Evolutionary conservation across 2,888 invertebrate genomes (phyloP).

Genomic region (Eupithecia exiguata): DNA sequence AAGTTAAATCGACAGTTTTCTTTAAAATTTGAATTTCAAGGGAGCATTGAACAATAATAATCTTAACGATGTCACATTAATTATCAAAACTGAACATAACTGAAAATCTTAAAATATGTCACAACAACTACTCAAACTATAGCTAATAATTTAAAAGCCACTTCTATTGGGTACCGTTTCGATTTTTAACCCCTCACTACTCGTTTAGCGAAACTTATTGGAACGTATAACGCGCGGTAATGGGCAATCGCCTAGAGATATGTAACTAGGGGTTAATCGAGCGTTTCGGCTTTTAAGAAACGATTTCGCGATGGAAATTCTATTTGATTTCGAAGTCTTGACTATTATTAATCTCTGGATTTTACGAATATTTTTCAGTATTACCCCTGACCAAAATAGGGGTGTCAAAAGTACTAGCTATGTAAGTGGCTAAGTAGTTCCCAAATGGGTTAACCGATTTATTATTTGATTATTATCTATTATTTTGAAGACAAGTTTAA

Average conservation of each 20-base stretch:
- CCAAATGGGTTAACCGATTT: background rate
- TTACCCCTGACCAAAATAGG: background rate
- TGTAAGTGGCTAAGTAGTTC: background rate
- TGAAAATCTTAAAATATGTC: background rate
- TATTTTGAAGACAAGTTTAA: too few relatives aligned
- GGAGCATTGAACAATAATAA: background rate
- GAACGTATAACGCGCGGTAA: constrained; percentile 75
- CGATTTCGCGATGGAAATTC: constrained; percentile 60
- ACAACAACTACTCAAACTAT: background rate
- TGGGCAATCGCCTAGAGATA: constrained; percentile 73
- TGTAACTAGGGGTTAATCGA: constrained; percentile 64
- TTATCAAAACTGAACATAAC: too few relatives aligned
- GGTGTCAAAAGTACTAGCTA: background rate
- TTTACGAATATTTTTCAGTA: background rate
- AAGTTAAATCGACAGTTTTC: background rate
- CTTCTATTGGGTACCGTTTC: constrained; percentile 15
- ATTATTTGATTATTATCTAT: too few relatives aligned
- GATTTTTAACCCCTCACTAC: constrained; percentile 34
- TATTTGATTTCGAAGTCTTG: constrained; percentile 56
- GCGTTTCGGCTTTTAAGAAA: constrained; percentile 62
- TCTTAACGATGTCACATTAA: too few relatives aligned
- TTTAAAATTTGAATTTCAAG: background rate
- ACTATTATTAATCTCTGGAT: background rate
- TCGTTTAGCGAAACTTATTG: constrained; percentile 66
- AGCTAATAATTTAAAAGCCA: background rate